Base-by-base conservation (phyloP, 1,140 invertebrate genomes). In the Mya arenaria region DNA sequence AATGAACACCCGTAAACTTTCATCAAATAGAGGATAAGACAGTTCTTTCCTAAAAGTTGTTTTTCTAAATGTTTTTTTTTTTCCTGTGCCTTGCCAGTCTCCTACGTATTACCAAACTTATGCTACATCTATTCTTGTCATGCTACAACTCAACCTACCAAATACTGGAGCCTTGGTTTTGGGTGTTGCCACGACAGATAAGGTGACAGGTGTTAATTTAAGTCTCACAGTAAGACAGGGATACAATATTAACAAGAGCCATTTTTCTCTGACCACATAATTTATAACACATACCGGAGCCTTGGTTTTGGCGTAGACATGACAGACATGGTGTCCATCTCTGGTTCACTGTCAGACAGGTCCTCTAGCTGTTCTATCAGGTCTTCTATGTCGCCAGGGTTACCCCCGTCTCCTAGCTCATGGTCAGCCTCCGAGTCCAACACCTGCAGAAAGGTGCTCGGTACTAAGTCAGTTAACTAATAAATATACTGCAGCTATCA, bases 271-370 rank as follows among this genome's bases (percentile, higher is more conserved):
- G 44, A n/a, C 44, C 44, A 13, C 44, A 48, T 10, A 13, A 48
- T 48, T 48, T n/a, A 48, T 48, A n/a, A n/a, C n/a, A 19, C 48
- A 55, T 74, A 93, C 92, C 97, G 94, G 73, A 99, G 93, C 84
- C 97, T 98, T 23, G 98, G 98, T 92, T 99, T 99, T 6, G 98
- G 98, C 56, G 97, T 99, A 77, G 98, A 99, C 60, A 97, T 97
- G 86, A 99, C 97, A 89, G 97, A 98, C 94, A 99, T 96, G 52
- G 97, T 98, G 92, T 99, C 98, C 92, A 97, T 95, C 92, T 99
- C 98, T 28, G 96, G 97, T 5, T 97, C 97, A 63, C 97, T 98
- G 94, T 99, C 98, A 85, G 97, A 98, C 39, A 98, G 92, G 78
- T 98, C 98, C 93, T 98, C 97, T 17, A 93, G 77, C 63, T 93